Evolutionary conservation across 2,888 invertebrate species (phyloP).

Genomic region (Agrilus mali): DNA sequence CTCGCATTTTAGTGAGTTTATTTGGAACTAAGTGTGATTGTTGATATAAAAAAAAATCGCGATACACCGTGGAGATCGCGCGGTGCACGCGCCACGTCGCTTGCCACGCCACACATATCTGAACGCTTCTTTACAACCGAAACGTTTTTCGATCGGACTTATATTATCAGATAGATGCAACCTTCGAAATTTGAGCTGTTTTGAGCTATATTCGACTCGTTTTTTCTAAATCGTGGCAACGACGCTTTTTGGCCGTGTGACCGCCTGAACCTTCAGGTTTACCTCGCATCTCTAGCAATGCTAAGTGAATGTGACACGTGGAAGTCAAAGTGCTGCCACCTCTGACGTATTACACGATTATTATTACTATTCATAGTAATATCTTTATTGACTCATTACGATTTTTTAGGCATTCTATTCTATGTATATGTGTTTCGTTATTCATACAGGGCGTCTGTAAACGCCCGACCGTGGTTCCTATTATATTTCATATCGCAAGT

Average conservation of each 20-base stretch:
- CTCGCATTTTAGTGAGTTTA: conserved; percentile 66
- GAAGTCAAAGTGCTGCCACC: conserved; percentile 26
- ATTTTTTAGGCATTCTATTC: conserved; percentile 30
- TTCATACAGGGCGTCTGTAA: conserved; percentile 25
- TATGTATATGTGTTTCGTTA: conserved; percentile 24
- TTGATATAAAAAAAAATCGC: conserved; percentile 34
- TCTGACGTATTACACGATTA: conserved; percentile 38
- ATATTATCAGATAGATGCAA: too few species aligned
- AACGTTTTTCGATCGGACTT: too few species aligned
- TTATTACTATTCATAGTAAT: conserved; percentile 39
- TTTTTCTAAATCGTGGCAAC: conserved; percentile 4
- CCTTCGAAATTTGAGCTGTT: too few species aligned
- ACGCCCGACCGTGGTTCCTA: conserved; percentile 33
- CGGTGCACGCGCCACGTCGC: conserved; percentile 12
- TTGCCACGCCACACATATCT: conserved; percentile 3
- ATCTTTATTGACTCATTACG: conserved; percentile 27
- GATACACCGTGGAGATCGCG: conserved; percentile 14
- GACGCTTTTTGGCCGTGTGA: conserved; percentile 9
- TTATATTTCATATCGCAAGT: conserved; percentile 35
- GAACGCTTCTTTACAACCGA: neutral
- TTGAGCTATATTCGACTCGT: neutral
- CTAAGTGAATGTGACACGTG: conserved; percentile 36
- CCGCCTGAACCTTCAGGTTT: conserved; percentile 6
- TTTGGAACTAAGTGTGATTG: conserved; percentile 67
- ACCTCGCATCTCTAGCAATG: conserved; percentile 27